Evolutionary conservation across 2,888 invertebrate genomes (phyloP), one percentile per base, ranked within the genome.

Genomic region (Stenolophus ochropezus): DNA sequence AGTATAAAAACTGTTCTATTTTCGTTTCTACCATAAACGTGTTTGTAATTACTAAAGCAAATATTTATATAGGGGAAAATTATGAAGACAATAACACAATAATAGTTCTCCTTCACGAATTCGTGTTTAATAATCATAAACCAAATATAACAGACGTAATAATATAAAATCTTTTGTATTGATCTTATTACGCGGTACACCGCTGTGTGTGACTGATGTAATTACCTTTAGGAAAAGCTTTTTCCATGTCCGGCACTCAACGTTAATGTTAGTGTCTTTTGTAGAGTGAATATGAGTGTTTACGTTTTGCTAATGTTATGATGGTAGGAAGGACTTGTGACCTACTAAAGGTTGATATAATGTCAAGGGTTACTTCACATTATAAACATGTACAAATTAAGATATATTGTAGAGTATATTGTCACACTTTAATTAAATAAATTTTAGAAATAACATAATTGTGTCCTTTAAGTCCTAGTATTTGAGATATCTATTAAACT

Each of bases 51-150:
- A 56, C 21, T 56, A 20, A 65, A 33, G 65, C n/a, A 65, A 65
- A 25, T 65, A 65, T 18, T 14, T 6, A 18, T 21, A 18, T 18
- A 5, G n/a, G 25, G 27, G 25, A 56, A 56, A 20, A 65, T 65
- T 65, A 65, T 33, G 65, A 65, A 27, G 65, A 33, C 33, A 65
- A 65, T 33, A 25, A 65, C 23, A 65, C 65, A 65, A 65, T 33
- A 25, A 65, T 33, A 65, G 65, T 33, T 65, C 25, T 14, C 21
- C 11, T 53, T 75, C 75, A 53, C 51, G 49, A 51, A 75, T 75
- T 49, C 75, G 53, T 75, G 75, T 75, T 25, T 53, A 75, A 75
- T 75, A 75, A 75, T 53, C 75, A 16, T 75, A 75, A 75, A 75
- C 27, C 33, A 42, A 42, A 42, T 42, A 42, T 42, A 42, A 42